Conservation (phyloP, 2,888 invertebrate species). For the Tenthredo distinguenda region DNA sequence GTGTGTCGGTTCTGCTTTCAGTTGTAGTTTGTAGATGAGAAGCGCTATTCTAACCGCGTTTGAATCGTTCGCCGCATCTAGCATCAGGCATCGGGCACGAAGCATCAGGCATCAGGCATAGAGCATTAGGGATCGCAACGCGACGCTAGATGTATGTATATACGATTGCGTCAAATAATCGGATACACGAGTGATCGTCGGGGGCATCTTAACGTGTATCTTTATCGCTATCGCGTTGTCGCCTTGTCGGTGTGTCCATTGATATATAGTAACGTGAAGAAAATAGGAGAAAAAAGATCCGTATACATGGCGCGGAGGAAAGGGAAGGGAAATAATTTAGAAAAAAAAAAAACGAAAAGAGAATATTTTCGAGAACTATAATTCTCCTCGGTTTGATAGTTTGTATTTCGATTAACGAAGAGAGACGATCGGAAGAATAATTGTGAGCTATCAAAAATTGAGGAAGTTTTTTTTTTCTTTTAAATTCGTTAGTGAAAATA, state of each 20-base stretch:
- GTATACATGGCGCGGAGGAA: no score
- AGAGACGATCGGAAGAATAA: no score
- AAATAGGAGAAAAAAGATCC: not conserved
- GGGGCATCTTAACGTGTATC: conserved; percentile 12
- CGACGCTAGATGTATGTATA: not conserved
- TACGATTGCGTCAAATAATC: conserved; percentile 25
- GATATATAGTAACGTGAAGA: not conserved
- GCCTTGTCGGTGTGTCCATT: conserved; percentile 23
- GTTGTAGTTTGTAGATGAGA: not conserved
- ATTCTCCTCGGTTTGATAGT: no score
- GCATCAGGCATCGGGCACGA: not conserved
- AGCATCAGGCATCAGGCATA: not conserved
- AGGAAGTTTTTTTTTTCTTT: not conserved
- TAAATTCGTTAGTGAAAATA: no score
- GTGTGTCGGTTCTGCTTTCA: not conserved
- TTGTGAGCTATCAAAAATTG: not conserved
- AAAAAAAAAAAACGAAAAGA: not conserved
- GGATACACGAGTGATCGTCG: not conserved
- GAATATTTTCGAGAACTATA: no score
- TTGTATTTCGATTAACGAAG: no score
- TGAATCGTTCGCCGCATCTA: conserved; percentile 7
- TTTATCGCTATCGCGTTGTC: conserved; percentile 22
- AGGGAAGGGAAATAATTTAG: no score
- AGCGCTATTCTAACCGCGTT: conserved; percentile 11
- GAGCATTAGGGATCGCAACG: no score